Conservation (phyloP, 2,113 vertebrate species). For the Calypte anna region DNA sequence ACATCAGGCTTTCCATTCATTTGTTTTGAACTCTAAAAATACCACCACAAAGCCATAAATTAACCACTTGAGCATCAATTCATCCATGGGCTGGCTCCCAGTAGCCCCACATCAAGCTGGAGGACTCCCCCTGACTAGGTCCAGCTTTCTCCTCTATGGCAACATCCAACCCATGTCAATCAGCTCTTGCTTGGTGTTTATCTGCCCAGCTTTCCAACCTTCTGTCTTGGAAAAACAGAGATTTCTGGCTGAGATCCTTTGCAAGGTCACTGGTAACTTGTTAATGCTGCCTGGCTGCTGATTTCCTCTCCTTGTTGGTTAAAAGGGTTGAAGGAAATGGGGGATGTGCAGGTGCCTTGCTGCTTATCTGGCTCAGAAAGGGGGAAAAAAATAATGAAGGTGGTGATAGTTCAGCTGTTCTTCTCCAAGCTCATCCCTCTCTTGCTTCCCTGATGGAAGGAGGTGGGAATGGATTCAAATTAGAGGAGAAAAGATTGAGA, state of each 20-base stretch:
- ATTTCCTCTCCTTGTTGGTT: neutral
- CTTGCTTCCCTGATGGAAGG: neutral
- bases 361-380: neutral
- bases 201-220: neutral
- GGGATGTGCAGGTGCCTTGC: neutral
- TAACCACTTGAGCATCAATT: neutral
- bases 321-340: neutral
- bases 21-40: neutral
- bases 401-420: neutral
- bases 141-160: neutral
- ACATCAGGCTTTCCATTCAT: neutral
- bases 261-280: neutral
- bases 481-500: no score
- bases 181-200: neutral
- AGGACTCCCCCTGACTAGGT: neutral
- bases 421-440: fast-evolving
- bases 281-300: neutral
- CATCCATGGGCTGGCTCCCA: fast-evolving
- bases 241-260: neutral
- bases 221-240: neutral
- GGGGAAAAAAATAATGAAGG: neutral
- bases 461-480: no score
- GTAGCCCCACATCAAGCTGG: neutral
- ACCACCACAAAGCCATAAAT: neutral
- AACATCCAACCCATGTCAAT: neutral